Percentiles rank a stretch among this genome's conserved stretches.
phyloP scores from a whole-genome alignment of 2,113 vertebrate genomes.

The Austrofundulus limnaeus region DNA sequence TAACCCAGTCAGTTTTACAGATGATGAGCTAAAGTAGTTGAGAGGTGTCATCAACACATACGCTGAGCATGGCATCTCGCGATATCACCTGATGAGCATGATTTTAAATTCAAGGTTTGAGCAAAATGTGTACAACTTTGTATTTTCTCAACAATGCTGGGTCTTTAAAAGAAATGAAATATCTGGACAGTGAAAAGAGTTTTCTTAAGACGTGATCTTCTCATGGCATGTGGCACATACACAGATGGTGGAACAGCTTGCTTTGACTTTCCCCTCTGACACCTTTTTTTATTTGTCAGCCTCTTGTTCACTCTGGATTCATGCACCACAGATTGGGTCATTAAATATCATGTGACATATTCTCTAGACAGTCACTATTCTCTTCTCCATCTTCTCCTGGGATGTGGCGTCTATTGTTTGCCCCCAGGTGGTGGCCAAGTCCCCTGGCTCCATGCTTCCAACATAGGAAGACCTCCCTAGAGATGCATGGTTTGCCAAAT shows the following conservation, averaged over 20 bases:
- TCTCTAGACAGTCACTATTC: slow-evolving; percentile 31
- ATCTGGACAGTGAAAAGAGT: slow-evolving; percentile 2
- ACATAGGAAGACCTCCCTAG: slow-evolving; percentile 45
- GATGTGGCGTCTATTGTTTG: slow-evolving; percentile 31
- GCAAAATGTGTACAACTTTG: too few relatives aligned
- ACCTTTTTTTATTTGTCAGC: slow-evolving; percentile 40
- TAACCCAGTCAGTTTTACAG: too few relatives aligned
- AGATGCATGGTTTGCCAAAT: slow-evolving; percentile 47
- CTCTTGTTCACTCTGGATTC: slow-evolving; percentile 27
- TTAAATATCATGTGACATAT: slow-evolving; percentile 51
- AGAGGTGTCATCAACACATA: too few relatives aligned
- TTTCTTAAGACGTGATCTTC: slow-evolving; percentile 16
- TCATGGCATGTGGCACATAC: slow-evolving; percentile 10
- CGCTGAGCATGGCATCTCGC: too few relatives aligned
- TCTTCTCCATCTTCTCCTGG: slow-evolving; percentile 14
- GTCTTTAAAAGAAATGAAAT: slow-evolving; percentile 1
- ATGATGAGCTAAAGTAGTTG: too few relatives aligned
- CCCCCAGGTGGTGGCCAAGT: slow-evolving; percentile 58
- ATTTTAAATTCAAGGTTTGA: too few relatives aligned
- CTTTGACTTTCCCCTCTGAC: slow-evolving; percentile 55
- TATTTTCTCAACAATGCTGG: too few relatives aligned
- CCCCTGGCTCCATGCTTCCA: slow-evolving; percentile 34
- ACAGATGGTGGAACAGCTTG: slow-evolving; percentile 73
- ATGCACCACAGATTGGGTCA: slow-evolving; percentile 30
- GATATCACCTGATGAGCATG: too few relatives aligned